phyloP scores from a whole-genome alignment of 2,113 vertebrate genomes.

The Ameiurus melas region DNA sequence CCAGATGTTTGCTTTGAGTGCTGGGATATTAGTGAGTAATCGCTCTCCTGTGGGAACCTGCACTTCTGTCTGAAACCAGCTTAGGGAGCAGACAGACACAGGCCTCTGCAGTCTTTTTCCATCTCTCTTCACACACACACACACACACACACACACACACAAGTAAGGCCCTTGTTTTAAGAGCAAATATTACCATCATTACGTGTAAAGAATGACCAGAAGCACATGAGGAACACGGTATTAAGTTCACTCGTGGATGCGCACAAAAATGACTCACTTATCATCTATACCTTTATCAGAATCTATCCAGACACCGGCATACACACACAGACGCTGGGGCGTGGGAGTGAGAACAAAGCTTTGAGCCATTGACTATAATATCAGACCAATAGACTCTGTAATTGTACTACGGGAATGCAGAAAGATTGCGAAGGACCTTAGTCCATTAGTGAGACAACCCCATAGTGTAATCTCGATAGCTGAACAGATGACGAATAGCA shows the following conservation, averaged over 20 bases:
- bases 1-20: conserved; percentile 64
- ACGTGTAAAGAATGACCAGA: neutral
- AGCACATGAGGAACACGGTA: neutral
- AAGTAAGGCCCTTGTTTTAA: neutral
- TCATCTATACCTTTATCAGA: neutral
- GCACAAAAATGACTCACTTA: neutral
- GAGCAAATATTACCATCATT: neutral
- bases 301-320: neutral
- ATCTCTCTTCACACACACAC: neutral
- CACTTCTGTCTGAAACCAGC: conserved; percentile 67
- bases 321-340: neutral
- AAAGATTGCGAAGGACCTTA: conserved; percentile 12
- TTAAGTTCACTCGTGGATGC: neutral
- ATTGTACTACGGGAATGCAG: conserved; percentile 29
- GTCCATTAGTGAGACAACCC: conserved; percentile 29
- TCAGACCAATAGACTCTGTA: conserved; percentile 19
- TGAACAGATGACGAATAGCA: conserved; percentile 25
- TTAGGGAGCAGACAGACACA: conserved; percentile 59
- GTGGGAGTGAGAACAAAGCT: conserved; percentile 7
- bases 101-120: neutral
- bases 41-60: conserved; percentile 71
- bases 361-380: conserved; percentile 28
- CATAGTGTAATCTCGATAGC: conserved; percentile 9
- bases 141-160: neutral
- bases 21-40: conserved; percentile 62